A percentile compares a stretch with the other conserved stretches of the same genome.
These are phyloP conservation scores for Orchestes rusci DNA, from an alignment of 2,888 invertebrate species.

Conservation along the genomic window DNA sequence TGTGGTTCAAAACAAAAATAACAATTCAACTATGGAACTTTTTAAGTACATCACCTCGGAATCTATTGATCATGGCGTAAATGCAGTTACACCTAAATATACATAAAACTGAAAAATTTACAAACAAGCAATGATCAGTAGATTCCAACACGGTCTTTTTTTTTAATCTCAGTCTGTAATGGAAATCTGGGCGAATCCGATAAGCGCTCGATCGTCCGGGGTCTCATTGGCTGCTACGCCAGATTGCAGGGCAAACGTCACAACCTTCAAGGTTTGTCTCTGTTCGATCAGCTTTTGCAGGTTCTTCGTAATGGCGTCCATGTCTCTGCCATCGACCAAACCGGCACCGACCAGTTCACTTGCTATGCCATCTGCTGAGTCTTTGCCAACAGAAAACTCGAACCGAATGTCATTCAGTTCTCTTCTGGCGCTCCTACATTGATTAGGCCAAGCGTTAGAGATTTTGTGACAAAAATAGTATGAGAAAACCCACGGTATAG, in stretches of 20 bases:
- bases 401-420: constrained; percentile 98
- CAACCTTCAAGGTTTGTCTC: constrained; percentile 57
- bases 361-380: constrained; percentile 88
- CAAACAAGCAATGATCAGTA: constrained; percentile 32
- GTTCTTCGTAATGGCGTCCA: constrained; percentile 86
- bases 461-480: no score
- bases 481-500: no score
- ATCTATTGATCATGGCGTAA: constrained; percentile 33
- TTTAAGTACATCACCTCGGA: constrained; percentile 35
- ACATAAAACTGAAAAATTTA: background rate
- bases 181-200: constrained; percentile 97
- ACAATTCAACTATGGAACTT: no score
- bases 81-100: constrained; percentile 5
- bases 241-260: constrained; percentile 83
- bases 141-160: constrained; percentile 31
- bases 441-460: no score
- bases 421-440: constrained; percentile 69
- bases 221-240: constrained; percentile 67
- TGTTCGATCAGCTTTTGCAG: constrained; percentile 84
- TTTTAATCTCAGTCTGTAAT: constrained; percentile 76
- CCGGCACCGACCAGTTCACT: constrained; percentile 92
- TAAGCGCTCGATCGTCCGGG: constrained; percentile 88
- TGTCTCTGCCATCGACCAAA: constrained; percentile 85
- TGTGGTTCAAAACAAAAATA: no score
- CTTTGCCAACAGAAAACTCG: constrained; percentile 87